phyloP scores from a whole-genome alignment of 2,888 invertebrate genomes.

The Melieria picta region DNA sequence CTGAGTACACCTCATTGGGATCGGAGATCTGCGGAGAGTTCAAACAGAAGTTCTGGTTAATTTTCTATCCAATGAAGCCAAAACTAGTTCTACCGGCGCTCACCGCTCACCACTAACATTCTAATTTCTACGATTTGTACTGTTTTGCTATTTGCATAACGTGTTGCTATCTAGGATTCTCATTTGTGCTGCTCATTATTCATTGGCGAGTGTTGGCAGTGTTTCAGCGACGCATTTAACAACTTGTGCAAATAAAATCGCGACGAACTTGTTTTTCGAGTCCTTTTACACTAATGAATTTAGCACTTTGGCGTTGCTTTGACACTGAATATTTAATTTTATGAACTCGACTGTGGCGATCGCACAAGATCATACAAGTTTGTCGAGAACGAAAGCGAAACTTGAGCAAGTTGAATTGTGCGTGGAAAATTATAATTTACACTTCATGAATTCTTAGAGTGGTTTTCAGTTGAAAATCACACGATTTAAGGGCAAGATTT shows the following conservation, averaged over 20 bases:
- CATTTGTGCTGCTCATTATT: slow-evolving; percentile 34
- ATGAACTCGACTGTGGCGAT: slow-evolving; percentile 43
- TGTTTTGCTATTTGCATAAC: slow-evolving; percentile 40
- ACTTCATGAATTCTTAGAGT: slow-evolving; percentile 56
- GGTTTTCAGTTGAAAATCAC: slow-evolving; percentile 6
- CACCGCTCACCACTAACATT: slow-evolving; percentile 21
- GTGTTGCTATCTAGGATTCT: slow-evolving; percentile 39
- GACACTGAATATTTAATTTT: slow-evolving; percentile 64
- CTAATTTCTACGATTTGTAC: slow-evolving; percentile 21
- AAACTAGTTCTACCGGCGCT: slow-evolving; percentile 43
- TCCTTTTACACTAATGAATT: slow-evolving; percentile 57
- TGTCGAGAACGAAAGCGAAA: slow-evolving; percentile 46
- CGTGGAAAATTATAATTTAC: slow-evolving; percentile 63
- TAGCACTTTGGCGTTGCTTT: slow-evolving; percentile 54
- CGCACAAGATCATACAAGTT: neutral
- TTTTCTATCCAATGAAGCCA: slow-evolving; percentile 27
- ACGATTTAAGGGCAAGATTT: neutral
- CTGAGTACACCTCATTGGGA: slow-evolving; percentile 89
- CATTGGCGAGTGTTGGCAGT: slow-evolving; percentile 38
- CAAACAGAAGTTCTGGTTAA: too few relatives aligned
- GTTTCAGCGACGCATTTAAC: slow-evolving; percentile 44
- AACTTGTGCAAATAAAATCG: slow-evolving; percentile 55
- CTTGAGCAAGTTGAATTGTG: slow-evolving; percentile 63
- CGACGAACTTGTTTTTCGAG: slow-evolving; percentile 60
- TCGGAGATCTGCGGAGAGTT: slow-evolving; percentile 74